Evolutionary conservation across 2,113 vertebrate genomes (phyloP).

Genomic region (Cryptotis parvus): DNA sequence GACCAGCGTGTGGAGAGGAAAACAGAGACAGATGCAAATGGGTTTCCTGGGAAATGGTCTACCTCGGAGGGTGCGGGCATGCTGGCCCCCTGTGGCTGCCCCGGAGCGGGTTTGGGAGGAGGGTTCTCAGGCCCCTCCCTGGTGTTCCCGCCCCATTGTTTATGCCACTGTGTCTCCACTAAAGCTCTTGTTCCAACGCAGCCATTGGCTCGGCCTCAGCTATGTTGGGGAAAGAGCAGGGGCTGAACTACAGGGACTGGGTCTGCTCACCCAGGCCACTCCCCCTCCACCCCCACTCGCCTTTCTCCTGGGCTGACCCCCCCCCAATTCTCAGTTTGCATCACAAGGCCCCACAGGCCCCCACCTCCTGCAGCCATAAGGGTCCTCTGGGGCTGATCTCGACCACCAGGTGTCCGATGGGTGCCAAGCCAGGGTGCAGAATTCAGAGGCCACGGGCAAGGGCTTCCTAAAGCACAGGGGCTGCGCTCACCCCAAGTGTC

Average conservation of each 20-base stretch:
- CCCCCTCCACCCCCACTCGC: background rate
- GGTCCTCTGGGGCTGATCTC: background rate
- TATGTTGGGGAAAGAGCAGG: conserved; percentile 18
- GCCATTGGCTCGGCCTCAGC: conserved; percentile 48
- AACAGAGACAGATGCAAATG: conserved; percentile 81
- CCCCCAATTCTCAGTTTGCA: background rate
- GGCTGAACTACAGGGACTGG: background rate
- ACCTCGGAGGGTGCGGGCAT: conserved; percentile 90
- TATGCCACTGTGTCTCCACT: conserved; percentile 78
- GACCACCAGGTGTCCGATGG: too few relatives aligned
- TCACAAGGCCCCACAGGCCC: background rate
- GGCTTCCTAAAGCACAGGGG: background rate
- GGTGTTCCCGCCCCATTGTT: conserved; percentile 67
- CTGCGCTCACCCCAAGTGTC: too few relatives aligned
- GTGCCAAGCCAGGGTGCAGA: too few relatives aligned
- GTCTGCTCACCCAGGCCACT: background rate
- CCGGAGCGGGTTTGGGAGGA: too few relatives aligned
- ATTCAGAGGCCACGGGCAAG: background rate
- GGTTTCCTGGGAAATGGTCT: conserved; percentile 90
- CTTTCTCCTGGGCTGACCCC: background rate
- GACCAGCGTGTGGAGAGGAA: conserved; percentile 63
- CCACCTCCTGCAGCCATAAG: background rate
- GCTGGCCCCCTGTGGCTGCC: too few relatives aligned
- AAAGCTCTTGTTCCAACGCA: conserved; percentile 71
- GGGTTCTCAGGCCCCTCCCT: conserved; percentile 70